Percentiles rank a stretch among this genome's conserved stretches.
Evolutionary conservation across 2,797 vertebrate genomes (phyloP).

Genomic region (Centropyge bicolor): DNA sequence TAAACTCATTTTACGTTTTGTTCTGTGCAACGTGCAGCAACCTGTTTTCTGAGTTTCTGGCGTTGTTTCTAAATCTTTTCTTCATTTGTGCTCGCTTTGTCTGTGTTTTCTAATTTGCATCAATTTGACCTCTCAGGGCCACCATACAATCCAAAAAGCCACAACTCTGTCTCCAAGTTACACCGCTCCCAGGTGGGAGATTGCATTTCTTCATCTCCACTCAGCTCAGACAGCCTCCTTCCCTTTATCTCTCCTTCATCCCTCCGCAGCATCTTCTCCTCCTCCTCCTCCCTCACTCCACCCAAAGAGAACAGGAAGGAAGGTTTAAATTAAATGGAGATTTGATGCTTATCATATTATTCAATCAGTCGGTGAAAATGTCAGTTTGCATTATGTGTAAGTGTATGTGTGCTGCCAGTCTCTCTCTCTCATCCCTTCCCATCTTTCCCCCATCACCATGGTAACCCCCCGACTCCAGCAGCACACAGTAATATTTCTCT

Average conservation of each 20-base stretch:
- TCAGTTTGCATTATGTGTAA: constrained; percentile 37
- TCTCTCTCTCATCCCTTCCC: constrained; percentile 33
- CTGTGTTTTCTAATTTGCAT: neutral
- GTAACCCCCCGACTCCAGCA: constrained; percentile 75
- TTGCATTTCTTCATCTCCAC: constrained; percentile 47
- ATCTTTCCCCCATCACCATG: constrained; percentile 69
- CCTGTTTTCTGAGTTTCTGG: neutral
- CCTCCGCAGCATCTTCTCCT: neutral
- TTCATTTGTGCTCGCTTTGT: neutral
- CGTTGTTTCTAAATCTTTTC: neutral
- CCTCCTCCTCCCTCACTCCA: neutral
- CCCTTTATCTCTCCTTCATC: constrained; percentile 11
- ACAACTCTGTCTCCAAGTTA: constrained; percentile 30
- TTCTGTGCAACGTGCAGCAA: too few species aligned
- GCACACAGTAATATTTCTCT: constrained; percentile 62
- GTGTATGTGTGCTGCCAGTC: neutral
- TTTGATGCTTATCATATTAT: constrained; percentile 59
- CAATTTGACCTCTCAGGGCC: neutral
- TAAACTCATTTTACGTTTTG: neutral
- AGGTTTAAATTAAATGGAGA: constrained; percentile 60
- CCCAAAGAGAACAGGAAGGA: constrained; percentile 40
- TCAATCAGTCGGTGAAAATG: constrained; percentile 56
- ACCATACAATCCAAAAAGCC: neutral
- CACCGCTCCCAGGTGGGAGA: constrained; percentile 46
- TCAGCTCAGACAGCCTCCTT: constrained; percentile 14